A percentile compares a stretch with the other conserved stretches of the same genome.
These are phyloP conservation scores for Clunio marinus DNA, from an alignment of 2,888 invertebrate genomes.

Conservation along the genomic window DNA sequence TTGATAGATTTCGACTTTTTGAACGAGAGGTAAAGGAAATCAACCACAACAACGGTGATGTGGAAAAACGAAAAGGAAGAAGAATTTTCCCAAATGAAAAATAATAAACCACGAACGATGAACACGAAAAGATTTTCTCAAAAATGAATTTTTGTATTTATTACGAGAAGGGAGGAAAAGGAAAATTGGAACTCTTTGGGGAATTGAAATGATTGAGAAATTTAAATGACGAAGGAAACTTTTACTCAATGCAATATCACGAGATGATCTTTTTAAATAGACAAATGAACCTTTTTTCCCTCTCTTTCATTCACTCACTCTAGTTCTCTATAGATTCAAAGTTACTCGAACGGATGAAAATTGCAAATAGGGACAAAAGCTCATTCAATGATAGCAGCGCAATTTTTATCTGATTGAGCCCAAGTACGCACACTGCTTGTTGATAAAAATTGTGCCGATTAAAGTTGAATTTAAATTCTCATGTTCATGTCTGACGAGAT, in stretches of 20 bases:
- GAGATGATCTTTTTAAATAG: slow-evolving; percentile 29
- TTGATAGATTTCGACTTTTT: slow-evolving; percentile 1
- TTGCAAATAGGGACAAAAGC: too few species aligned
- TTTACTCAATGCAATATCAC: neutral
- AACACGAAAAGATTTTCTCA: neutral
- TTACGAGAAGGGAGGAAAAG: neutral
- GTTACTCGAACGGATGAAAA: too few species aligned
- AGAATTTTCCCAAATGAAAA: neutral
- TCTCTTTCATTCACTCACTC: slow-evolving; percentile 6
- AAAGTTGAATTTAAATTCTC: neutral
- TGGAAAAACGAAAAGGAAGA: neutral
- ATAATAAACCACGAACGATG: neutral
- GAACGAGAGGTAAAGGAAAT: neutral
- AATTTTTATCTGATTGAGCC: neutral
- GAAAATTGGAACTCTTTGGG: slow-evolving; percentile 22
- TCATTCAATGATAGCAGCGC: too few species aligned
- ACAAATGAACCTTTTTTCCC: slow-evolving; percentile 33
- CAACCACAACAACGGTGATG: too few species aligned
- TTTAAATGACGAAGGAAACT: neutral
- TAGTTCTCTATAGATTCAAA: too few species aligned
- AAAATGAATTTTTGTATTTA: too few species aligned
- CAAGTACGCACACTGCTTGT: slow-evolving; percentile 4
- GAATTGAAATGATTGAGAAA: neutral
- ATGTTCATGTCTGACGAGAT: neutral
- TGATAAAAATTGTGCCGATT: neutral